These are phyloP conservation scores for Lordiphosa fenestrarum DNA, from an alignment of 2,888 invertebrate genomes.

Conservation along the genomic window DNA sequence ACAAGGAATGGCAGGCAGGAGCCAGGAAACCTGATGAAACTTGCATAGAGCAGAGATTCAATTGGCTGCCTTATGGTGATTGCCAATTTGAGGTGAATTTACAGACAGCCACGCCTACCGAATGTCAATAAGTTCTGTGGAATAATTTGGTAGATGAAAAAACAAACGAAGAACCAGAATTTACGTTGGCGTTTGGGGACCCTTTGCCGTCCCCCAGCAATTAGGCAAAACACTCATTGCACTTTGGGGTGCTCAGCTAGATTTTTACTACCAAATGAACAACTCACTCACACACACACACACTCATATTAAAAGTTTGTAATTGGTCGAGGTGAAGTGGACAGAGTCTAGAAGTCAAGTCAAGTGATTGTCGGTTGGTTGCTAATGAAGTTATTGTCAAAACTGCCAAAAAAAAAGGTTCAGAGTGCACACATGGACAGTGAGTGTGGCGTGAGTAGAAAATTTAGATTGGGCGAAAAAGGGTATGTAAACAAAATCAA, in stretches of 20 bases:
- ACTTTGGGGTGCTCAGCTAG: conserved; percentile 32
- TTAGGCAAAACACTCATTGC: conserved; percentile 56
- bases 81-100: conserved; percentile 74
- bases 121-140: conserved; percentile 67
- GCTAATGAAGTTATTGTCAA: conserved; percentile 59
- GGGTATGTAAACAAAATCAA: too few relatives aligned
- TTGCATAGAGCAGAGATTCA: conserved; percentile 40
- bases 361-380: conserved; percentile 40
- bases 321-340: conserved; percentile 20
- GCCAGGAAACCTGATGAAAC: conserved; percentile 57
- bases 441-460: too few relatives aligned
- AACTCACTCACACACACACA: conserved; percentile 1
- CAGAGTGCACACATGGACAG: too few relatives aligned
- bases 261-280: conserved; percentile 39
- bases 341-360: conserved; percentile 23
- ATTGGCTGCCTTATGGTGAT: conserved; percentile 39
- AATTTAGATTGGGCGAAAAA: too few relatives aligned
- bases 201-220: conserved; percentile 38
- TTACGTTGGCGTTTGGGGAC: conserved; percentile 13
- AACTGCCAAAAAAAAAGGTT: conserved; percentile 19
- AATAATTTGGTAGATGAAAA: conserved; percentile 40
- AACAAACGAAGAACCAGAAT: neutral
- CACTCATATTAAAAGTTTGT: conserved; percentile 45
- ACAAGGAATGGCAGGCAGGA: neutral
- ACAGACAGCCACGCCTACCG: conserved; percentile 55